Conservation (phyloP, 2,113 vertebrate genomes). For the Cepphus grylle region DNA sequence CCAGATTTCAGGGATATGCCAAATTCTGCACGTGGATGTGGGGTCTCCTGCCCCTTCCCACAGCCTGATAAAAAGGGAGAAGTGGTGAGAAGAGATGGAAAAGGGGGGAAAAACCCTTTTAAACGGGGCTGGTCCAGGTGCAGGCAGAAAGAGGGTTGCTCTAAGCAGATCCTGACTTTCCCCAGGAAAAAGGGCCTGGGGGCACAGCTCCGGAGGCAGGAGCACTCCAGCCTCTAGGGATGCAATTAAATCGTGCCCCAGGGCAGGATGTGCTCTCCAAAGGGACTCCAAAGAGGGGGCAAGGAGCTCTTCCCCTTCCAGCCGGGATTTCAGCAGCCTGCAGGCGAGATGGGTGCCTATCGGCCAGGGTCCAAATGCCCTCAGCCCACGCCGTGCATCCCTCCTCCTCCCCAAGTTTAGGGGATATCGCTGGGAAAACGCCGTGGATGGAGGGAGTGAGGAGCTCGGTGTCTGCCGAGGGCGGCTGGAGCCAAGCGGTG, state of each 20-base stretch:
- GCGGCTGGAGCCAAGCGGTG: not conserved
- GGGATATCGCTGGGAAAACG: not conserved
- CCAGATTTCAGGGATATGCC: not conserved
- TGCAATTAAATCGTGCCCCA: not conserved
- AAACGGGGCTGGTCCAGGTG: not conserved
- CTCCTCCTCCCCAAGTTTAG: not conserved
- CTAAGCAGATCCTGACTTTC: not conserved
- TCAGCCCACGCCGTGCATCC: not conserved
- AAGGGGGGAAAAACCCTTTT: not conserved
- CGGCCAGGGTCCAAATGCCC: not conserved
- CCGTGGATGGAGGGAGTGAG: fast-evolving
- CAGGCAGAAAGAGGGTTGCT: not conserved
- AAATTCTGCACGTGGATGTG: fast-evolving
- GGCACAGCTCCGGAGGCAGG: not conserved
- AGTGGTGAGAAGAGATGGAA: not conserved
- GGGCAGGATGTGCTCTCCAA: not conserved
- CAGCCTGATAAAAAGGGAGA: not conserved
- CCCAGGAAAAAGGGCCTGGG: not conserved
- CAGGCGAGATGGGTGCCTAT: not conserved
- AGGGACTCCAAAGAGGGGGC: not conserved
- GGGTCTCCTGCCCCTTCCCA: not conserved
- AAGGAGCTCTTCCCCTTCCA: not conserved
- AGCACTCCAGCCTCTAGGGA: not conserved
- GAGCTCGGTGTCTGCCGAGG: not conserved
- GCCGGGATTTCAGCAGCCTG: not conserved